Conservation (phyloP, 2,113 vertebrate genomes). For the Barbus barbus region DNA sequence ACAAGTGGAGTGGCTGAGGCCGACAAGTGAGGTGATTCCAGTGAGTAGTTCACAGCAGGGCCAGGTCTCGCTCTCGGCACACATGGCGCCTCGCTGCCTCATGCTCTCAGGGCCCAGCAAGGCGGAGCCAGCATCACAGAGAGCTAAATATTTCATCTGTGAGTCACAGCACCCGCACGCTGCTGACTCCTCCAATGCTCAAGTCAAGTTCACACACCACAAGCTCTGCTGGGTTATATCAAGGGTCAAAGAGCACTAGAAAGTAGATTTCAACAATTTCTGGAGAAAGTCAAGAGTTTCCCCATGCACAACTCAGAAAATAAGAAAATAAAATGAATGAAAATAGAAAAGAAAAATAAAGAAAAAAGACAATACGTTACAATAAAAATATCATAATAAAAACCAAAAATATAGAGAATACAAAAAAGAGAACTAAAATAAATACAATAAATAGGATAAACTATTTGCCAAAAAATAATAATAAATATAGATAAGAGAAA, state of each 20-base stretch:
- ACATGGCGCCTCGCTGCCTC: slow-evolving; percentile 36
- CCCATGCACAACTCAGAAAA: background rate
- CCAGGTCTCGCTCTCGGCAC: slow-evolving; percentile 41
- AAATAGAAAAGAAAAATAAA: background rate
- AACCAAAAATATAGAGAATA: background rate
- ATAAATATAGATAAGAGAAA: background rate
- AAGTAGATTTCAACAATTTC: background rate
- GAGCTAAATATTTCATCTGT: slow-evolving; percentile 77
- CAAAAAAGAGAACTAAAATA: too few species aligned
- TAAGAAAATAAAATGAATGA: background rate
- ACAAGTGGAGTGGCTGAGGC: slow-evolving; percentile 52
- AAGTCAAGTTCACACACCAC: slow-evolving; percentile 14
- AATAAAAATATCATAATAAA: too few species aligned
- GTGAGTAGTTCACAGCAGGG: slow-evolving; percentile 53
- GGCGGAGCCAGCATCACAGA: slow-evolving; percentile 57
- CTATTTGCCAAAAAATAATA: background rate
- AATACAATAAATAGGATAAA: too few species aligned
- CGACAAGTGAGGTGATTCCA: slow-evolving; percentile 39
- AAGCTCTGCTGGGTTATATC: background rate
- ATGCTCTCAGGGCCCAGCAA: slow-evolving; percentile 55
- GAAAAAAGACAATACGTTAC: background rate
- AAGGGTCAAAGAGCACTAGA: slow-evolving; percentile 7
- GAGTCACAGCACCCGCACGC: slow-evolving; percentile 66
- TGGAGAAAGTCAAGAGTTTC: background rate
- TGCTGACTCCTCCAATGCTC: background rate